Conservation (phyloP, 1,140 invertebrate species). For the Neotoxoptera formosana region DNA sequence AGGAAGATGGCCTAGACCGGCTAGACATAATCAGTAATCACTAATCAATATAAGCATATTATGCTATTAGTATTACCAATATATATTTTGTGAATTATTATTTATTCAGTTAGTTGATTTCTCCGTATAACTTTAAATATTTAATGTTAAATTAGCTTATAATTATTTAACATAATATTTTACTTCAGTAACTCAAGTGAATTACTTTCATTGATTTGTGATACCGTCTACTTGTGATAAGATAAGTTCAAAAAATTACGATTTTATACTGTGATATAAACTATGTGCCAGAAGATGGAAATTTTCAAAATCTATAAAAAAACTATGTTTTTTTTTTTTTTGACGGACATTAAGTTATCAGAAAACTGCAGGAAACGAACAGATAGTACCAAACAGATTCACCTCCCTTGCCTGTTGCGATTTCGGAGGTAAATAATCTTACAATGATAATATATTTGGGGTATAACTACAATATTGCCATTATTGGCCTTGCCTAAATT, state of each 20-base stretch:
- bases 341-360: neutral
- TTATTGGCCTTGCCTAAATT: neutral
- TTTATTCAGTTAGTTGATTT: no score
- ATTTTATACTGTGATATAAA: neutral
- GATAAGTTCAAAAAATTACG: neutral
- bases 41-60: no score
- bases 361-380: neutral
- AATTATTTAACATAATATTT: neutral
- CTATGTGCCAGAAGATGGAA: neutral
- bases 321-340: neutral
- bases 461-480: neutral
- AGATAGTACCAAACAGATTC: neutral
- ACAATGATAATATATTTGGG: neutral
- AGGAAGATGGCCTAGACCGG: no score
- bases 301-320: neutral
- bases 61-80: no score
- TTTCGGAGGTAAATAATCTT: neutral
- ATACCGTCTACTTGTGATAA: neutral
- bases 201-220: neutral
- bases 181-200: neutral
- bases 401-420: neutral
- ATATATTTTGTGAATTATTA: no score
- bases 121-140: neutral
- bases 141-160: neutral
- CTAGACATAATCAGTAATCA: no score